Conservation (phyloP, 2,888 invertebrate species). For the Proisotoma minuta region DNA sequence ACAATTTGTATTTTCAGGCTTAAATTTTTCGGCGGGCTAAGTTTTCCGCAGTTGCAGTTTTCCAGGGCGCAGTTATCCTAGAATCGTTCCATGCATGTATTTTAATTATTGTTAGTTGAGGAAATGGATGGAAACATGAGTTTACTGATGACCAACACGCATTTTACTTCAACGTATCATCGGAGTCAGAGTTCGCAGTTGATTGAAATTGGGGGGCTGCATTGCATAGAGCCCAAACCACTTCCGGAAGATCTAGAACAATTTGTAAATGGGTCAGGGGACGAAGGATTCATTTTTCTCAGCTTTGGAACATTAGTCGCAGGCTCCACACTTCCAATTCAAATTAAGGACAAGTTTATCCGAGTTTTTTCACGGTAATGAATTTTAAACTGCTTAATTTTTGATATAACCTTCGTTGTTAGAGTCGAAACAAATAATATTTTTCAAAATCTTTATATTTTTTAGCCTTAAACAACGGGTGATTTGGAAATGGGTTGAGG, state of each 20-base stretch:
- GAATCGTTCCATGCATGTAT: no score
- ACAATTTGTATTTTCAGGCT: background rate
- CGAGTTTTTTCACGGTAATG: slow-evolving; percentile 68
- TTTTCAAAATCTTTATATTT: no score
- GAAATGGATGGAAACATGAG: slow-evolving; percentile 44
- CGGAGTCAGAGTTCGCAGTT: slow-evolving; percentile 44
- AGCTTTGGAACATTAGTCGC: slow-evolving; percentile 81
- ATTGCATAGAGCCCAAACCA: slow-evolving; percentile 43
- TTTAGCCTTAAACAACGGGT: slow-evolving; percentile 73
- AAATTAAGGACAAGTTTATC: slow-evolving; percentile 64
- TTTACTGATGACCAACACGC: slow-evolving; percentile 45
- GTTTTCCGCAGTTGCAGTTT: background rate
- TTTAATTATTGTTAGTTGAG: no score
- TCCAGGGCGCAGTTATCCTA: no score
- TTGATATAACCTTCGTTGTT: no score
- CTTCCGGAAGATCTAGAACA: slow-evolving; percentile 37
- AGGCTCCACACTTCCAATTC: slow-evolving; percentile 72
- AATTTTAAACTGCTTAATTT: no score
- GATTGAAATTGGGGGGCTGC: slow-evolving; percentile 48
- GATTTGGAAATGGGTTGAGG: slow-evolving; percentile 66
- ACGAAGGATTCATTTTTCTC: slow-evolving; percentile 72
- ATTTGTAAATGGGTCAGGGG: slow-evolving; percentile 50
- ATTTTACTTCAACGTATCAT: slow-evolving; percentile 40
- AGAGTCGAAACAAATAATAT: no score
- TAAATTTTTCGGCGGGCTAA: background rate